A percentile compares a stretch with the other conserved stretches of the same genome.
These are phyloP conservation scores for Sterrhoptilus dennistouni DNA, from an alignment of 2,113 vertebrate genomes.

Conservation along the genomic window DNA sequence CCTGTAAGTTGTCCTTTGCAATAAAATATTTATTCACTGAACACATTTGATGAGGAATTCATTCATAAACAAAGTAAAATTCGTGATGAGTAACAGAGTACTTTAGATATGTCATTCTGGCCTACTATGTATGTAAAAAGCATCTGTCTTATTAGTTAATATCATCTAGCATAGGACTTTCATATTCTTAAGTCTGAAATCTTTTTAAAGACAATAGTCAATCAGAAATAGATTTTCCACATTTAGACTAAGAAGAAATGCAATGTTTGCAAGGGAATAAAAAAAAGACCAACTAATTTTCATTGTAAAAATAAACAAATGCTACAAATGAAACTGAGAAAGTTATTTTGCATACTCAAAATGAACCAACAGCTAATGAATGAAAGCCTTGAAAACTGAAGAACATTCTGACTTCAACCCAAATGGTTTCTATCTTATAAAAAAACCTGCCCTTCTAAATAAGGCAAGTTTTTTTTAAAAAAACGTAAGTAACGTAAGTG, in stretches of 20 bases:
- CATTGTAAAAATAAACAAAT: background rate
- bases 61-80: background rate
- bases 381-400: background rate
- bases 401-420: background rate
- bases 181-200: background rate
- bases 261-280: background rate
- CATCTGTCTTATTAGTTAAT: background rate
- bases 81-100: background rate
- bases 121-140: background rate
- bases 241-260: background rate
- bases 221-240: background rate
- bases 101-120: background rate
- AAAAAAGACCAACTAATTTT: background rate
- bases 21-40: background rate
- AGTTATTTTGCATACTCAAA: background rate
- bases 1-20: background rate
- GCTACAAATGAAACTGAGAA: background rate
- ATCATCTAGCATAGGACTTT: background rate
- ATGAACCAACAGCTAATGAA: background rate
- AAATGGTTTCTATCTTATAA: background rate
- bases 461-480: background rate
- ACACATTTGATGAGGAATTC: background rate
- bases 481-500: too few relatives aligned
- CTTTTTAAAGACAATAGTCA: background rate
- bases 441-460: accelerated